Conservation (phyloP, 2,888 invertebrate species). For the Dasysyrphus albostriatus region DNA sequence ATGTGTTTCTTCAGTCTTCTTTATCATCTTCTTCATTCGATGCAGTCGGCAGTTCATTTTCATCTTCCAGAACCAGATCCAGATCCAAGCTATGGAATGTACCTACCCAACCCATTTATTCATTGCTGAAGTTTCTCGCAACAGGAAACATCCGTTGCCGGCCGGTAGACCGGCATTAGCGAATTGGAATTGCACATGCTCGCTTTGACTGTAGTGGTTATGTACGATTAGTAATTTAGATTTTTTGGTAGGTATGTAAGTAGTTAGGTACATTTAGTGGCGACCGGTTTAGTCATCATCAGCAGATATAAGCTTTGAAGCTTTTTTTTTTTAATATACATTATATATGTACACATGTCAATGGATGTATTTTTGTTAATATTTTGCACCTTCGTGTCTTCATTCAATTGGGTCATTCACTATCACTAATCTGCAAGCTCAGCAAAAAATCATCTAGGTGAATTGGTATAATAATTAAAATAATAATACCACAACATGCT, state of each 20-base stretch:
- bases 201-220: background rate
- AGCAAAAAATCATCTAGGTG: too few relatives aligned
- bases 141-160: slow-evolving; percentile 13
- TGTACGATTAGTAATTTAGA: background rate
- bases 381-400: too few relatives aligned
- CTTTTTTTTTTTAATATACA: background rate
- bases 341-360: background rate
- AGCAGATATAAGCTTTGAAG: background rate
- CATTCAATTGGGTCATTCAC: too few relatives aligned
- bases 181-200: background rate
- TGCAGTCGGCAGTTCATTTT: background rate
- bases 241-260: background rate
- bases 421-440: too few relatives aligned
- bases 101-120: background rate
- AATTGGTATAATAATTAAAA: too few relatives aligned
- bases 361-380: too few relatives aligned
- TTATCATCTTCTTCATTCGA: background rate
- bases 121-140: background rate
- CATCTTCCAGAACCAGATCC: background rate
- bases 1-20: background rate
- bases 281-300: slow-evolving; percentile 18
- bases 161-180: background rate
- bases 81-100: background rate
- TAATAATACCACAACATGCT: too few relatives aligned
- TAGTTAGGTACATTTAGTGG: background rate